A percentile compares a stretch with the other conserved stretches of the same genome.
phyloP scores from a whole-genome alignment of 1,140 invertebrate genomes.

The Diachasmimorpha longicaudata region DNA sequence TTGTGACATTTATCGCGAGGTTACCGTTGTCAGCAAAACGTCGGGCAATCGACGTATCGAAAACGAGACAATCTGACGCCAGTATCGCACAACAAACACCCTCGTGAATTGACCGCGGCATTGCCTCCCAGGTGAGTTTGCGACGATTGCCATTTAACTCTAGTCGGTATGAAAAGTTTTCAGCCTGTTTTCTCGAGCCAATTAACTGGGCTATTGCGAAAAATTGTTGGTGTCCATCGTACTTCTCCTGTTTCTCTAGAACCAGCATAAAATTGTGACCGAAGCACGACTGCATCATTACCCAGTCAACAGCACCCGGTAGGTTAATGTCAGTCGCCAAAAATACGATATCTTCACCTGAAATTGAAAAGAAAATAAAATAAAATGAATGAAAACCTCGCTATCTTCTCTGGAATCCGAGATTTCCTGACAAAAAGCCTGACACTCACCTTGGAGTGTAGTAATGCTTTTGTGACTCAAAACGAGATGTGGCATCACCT shows the following conservation, averaged over 20 bases:
- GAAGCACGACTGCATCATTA: slow-evolving; percentile 99
- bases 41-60: slow-evolving; percentile 97
- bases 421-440: slow-evolving; percentile 19
- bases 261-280: slow-evolving; percentile 99
- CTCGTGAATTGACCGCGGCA: slow-evolving; percentile 97
- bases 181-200: slow-evolving; percentile 97
- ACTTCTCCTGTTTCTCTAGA: slow-evolving; percentile 98
- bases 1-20: slow-evolving; percentile 99
- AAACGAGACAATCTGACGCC: slow-evolving; percentile 98
- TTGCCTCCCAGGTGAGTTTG: slow-evolving; percentile 97
- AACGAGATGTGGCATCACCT: slow-evolving; percentile 98
- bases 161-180: slow-evolving; percentile 97
- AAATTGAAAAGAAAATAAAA: too few relatives aligned
- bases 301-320: slow-evolving; percentile 99
- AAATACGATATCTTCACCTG: slow-evolving; percentile 98
- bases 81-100: slow-evolving; percentile 98
- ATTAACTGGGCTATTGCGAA: slow-evolving; percentile 99
- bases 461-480: slow-evolving; percentile 99
- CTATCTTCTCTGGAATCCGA: too few relatives aligned
- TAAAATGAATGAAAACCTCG: too few relatives aligned
- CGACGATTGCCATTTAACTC: slow-evolving; percentile 95
- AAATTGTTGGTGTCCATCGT: slow-evolving; percentile 97
- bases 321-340: slow-evolving; percentile 99
- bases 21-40: slow-evolving; percentile 99
- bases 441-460: slow-evolving; percentile 78